Conservation (phyloP, 1,140 invertebrate genomes). For the Wasmannia auropunctata region DNA sequence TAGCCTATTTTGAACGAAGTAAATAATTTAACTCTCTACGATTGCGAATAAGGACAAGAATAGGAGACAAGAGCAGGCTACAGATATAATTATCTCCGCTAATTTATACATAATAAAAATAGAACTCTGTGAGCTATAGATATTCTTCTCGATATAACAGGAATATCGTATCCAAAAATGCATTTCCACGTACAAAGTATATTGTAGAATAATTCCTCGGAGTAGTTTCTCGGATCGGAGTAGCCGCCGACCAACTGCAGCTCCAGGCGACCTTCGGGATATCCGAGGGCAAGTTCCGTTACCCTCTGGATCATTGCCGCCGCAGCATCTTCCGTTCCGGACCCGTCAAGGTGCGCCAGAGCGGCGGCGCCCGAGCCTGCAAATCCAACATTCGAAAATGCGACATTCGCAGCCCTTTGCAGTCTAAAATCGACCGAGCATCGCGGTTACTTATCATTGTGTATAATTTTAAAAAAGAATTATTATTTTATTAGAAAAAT, state of each 20-base stretch:
- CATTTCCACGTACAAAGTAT: constrained; percentile 92
- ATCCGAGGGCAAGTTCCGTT: constrained; percentile 93
- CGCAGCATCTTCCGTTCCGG: constrained; percentile 93
- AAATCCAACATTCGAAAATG: constrained; percentile 13
- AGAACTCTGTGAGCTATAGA: not conserved
- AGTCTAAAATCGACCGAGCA: not conserved
- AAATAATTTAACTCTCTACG: not conserved
- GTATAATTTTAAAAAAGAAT: not conserved
- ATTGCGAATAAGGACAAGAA: not conserved
- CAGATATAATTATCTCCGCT: not conserved
- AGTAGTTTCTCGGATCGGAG: constrained; percentile 92
- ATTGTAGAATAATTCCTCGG: constrained; percentile 95
- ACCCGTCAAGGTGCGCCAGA: constrained; percentile 95
- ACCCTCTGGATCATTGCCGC: constrained; percentile 92
- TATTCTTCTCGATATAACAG: not conserved
- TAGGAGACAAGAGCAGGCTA: not conserved
- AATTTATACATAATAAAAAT: not conserved
- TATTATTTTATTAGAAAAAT: not conserved
- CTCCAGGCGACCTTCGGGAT: constrained; percentile 94
- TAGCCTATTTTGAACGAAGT: not conserved
- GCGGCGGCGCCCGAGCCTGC: constrained; percentile 95
- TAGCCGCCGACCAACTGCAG: constrained; percentile 96
- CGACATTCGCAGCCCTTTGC: not conserved
- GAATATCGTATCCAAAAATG: not conserved
- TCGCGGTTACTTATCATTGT: not conserved